Evolutionary conservation across 1,140 invertebrate genomes (phyloP).

Genomic region (Meloidogyne exigua): DNA sequence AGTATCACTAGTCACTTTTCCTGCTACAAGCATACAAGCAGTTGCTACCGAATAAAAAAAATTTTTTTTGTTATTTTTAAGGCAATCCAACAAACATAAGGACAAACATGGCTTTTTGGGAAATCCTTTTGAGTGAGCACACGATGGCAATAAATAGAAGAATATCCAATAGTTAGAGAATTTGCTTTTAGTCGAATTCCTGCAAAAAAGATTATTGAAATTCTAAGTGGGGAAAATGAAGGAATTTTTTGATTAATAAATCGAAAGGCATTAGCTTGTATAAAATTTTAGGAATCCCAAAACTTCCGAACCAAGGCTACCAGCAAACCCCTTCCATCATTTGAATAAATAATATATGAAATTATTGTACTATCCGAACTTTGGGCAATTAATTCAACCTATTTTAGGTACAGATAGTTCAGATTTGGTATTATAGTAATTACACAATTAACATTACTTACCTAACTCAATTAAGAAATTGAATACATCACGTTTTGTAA

Average conservation of each 20-base stretch:
- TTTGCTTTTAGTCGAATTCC: conserved; percentile 36
- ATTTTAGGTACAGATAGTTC: too few species aligned
- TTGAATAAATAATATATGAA: too few species aligned
- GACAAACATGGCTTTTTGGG: conserved; percentile 31
- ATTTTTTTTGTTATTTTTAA: conserved; percentile 1
- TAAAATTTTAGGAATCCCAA: too few species aligned
- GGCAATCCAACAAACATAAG: conserved; percentile 20
- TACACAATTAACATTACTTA: background rate
- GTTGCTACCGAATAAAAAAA: conserved; percentile 35
- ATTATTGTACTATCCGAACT: too few species aligned
- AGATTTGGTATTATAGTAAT: too few species aligned
- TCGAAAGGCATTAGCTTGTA: too few species aligned
- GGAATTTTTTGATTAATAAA: background rate
- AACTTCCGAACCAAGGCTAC: too few species aligned
- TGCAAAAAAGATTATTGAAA: conserved; percentile 22
- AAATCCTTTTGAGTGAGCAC: conserved; percentile 36
- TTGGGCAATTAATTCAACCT: too few species aligned
- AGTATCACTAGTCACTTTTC: conserved; percentile 37
- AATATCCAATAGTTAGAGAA: conserved; percentile 37
- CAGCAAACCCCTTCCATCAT: too few species aligned
- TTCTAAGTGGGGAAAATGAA: background rate
- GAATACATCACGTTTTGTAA: background rate
- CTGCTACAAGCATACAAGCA: conserved; percentile 34
- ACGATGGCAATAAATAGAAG: conserved; percentile 34
- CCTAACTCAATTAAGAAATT: background rate